Conservation (phyloP, 2,888 invertebrate genomes). For the Pollenia angustigena region DNA sequence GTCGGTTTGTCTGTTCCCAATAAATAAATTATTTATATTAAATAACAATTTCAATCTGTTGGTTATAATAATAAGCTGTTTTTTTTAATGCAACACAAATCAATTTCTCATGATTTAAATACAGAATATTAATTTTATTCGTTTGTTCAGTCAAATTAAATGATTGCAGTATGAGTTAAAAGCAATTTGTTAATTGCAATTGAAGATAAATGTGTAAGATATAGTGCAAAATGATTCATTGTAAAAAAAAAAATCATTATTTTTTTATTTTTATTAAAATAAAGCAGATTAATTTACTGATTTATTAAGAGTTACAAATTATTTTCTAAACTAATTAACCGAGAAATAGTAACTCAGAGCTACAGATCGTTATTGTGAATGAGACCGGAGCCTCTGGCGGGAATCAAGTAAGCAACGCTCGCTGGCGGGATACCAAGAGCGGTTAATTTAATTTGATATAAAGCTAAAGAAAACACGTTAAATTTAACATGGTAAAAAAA, state of each 20-base stretch:
- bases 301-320: no score
- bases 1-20: constrained; percentile 27
- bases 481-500: no score
- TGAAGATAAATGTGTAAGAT: neutral
- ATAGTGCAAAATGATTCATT: neutral
- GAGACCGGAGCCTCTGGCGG: no score
- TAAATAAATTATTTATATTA: constrained; percentile 25
- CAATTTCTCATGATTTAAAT: constrained; percentile 62
- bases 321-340: no score
- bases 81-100: constrained; percentile 34
- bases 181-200: constrained; percentile 25
- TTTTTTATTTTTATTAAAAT: neutral
- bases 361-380: no score
- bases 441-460: no score
- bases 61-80: neutral
- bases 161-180: neutral
- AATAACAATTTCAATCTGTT: neutral
- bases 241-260: neutral
- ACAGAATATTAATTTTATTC: constrained; percentile 30
- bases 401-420: no score
- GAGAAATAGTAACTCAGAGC: no score
- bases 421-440: no score
- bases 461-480: no score
- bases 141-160: constrained; percentile 13
- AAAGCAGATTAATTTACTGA: no score